Base-by-base conservation (phyloP, 2,888 invertebrate genomes). In the Melieria crassipennis region DNA sequence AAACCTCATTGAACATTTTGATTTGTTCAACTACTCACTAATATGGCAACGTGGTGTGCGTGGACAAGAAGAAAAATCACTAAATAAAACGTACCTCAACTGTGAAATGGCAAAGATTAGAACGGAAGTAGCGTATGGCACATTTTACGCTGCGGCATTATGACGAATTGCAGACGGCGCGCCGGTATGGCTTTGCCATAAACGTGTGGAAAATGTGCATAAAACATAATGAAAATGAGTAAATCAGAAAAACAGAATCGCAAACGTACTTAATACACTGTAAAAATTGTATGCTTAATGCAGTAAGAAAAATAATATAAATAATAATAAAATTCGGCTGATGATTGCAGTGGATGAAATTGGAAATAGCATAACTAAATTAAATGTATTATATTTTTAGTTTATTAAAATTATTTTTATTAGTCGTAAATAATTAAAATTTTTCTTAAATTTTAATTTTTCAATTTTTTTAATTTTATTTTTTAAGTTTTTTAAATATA, bases 81-180 rank as follows among this genome's bases (percentile, higher is more conserved):
- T n/a, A 70, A 42, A 71, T 47, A 66, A 45, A n/a, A 45, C 77
- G 77, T 76, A 79, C 78, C 76, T 79, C 79, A 80, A 79, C 79
- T 79, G 79, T 79, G 78, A 81, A 79, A 77, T 76, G 73, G 76
- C 75, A 76, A 76, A 77, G 76, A 76, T 71, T 61, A 78, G 77
- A 81, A 79, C 80, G 81, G 81, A 80, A 80, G 81, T 79, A 63
- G 56, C 73, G 64, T 65, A 47, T 61, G 42, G 52, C 42, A 63
- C 30, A 30, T 30, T 30, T 30, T 30, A 30, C 30, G 30, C 30
- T 3, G 30, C 30, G 30, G 30, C 30, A 30, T 30, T 30, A 30
- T 30, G 30, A n/a, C 5, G 11, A 52, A 52, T 52, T 5, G 13
- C 52, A 9, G 13, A 13, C 30, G 30, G 11, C 13, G 52, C 6